A percentile compares a stretch with the other conserved stretches of the same genome.
Conservation (phyloP, 2,113 vertebrate species). For the Dipodomys spectabilis region DNA sequence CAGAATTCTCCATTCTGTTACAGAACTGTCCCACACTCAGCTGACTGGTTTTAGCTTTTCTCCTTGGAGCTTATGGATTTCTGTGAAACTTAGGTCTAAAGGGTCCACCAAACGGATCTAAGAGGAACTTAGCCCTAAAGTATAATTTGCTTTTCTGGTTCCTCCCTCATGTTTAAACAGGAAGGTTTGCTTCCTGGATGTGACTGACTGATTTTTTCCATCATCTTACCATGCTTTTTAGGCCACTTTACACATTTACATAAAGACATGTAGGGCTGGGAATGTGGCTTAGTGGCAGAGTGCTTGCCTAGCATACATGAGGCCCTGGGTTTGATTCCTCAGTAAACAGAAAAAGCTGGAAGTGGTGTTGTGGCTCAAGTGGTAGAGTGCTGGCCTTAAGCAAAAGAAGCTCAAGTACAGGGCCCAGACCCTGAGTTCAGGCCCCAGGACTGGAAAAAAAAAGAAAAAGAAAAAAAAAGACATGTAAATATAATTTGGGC, state of each 20-base stretch:
- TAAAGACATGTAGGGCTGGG: neutral
- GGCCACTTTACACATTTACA: neutral
- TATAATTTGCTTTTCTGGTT: slow-evolving; percentile 20
- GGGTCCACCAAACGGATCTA: neutral
- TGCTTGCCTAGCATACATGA: too few relatives aligned
- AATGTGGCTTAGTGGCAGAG: too few relatives aligned
- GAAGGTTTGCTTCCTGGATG: slow-evolving; percentile 1
- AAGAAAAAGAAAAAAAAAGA: too few relatives aligned
- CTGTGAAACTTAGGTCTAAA: neutral
- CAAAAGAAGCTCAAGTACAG: too few relatives aligned
- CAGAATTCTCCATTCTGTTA: neutral
- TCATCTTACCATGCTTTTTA: neutral
- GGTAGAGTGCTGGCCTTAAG: too few relatives aligned
- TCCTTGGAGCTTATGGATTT: neutral
- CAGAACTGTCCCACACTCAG: neutral
- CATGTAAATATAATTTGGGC: too few relatives aligned
- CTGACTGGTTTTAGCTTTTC: neutral
- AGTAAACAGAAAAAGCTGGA: too few relatives aligned
- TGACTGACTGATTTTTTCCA: neutral
- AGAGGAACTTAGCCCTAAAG: neutral
- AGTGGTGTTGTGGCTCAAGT: too few relatives aligned
- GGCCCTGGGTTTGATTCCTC: too few relatives aligned
- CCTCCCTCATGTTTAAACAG: neutral
- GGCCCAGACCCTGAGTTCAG: too few relatives aligned
- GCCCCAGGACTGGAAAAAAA: too few relatives aligned